Conservation (phyloP, 2,113 vertebrate genomes). For the Bungarus multicinctus region DNA sequence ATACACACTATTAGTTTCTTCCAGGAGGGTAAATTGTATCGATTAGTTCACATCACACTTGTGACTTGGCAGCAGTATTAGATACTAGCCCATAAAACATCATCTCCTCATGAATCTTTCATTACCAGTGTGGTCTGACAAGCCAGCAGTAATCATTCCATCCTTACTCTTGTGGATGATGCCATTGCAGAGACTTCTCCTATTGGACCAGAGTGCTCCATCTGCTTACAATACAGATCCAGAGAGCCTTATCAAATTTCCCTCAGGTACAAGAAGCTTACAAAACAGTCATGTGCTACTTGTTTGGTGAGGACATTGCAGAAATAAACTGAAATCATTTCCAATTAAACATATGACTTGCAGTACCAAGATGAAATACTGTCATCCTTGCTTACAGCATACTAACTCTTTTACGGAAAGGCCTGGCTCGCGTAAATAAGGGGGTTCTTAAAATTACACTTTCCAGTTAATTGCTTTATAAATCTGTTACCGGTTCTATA, state of each 20-base stretch:
- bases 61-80: constrained; percentile 59
- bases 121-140: constrained; percentile 65
- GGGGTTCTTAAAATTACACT: neutral
- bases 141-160: constrained; percentile 55
- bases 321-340: constrained; percentile 68
- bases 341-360: constrained; percentile 63
- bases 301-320: constrained; percentile 64
- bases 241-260: constrained; percentile 72
- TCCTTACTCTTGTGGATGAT: constrained; percentile 62
- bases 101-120: constrained; percentile 72
- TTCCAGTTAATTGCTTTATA: constrained; percentile 41
- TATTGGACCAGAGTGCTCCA: constrained; percentile 73
- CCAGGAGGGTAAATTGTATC: constrained; percentile 57
- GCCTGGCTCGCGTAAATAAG: neutral
- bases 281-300: constrained; percentile 69
- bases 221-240: constrained; percentile 51
- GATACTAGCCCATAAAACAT: constrained; percentile 59
- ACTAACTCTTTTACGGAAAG: constrained; percentile 55
- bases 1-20: constrained; percentile 59
- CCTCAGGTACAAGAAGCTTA: constrained; percentile 58
- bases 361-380: constrained; percentile 49
- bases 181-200: constrained; percentile 56
- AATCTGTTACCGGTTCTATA: neutral
- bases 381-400: constrained; percentile 49
- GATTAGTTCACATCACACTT: constrained; percentile 65